Conservation (phyloP, 2,113 vertebrate genomes). For the Plecturocebus donacophilus region DNA sequence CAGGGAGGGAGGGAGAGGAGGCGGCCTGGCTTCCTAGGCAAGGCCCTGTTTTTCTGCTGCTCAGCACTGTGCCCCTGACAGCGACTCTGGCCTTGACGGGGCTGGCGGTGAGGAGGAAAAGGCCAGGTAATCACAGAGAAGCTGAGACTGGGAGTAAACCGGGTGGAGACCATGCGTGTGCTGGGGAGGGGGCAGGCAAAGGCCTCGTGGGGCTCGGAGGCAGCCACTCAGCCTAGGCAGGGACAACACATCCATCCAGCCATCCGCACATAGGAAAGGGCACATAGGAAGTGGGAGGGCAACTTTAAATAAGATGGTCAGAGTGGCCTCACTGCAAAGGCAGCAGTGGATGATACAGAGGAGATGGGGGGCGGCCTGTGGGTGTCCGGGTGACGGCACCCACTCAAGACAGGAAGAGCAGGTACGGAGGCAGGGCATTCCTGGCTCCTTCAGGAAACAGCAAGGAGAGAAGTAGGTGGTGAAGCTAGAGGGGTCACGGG, state of each 20-base stretch:
- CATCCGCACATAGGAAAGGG: not conserved
- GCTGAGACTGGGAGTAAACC: rapidly evolving
- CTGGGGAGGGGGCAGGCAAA: not conserved
- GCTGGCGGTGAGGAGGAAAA: not conserved
- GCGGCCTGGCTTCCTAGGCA: rapidly evolving
- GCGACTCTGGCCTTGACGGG: not conserved
- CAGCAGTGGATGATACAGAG: not conserved
- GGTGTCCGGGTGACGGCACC: not conserved
- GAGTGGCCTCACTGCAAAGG: not conserved
- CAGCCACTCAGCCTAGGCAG: not conserved
- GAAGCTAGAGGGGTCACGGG: not conserved
- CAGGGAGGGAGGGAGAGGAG: not conserved
- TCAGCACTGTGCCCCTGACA: not conserved
- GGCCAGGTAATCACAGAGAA: not conserved
- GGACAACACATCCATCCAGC: not conserved
- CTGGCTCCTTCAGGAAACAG: not conserved
- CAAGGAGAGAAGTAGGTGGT: not conserved
- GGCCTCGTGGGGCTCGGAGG: not conserved
- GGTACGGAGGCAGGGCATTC: not conserved
- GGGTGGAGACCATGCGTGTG: not conserved
- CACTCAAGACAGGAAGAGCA: not conserved
- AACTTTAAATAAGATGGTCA: not conserved
- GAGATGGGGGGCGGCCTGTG: not conserved
- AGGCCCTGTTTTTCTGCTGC: not conserved
- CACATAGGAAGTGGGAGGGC: rapidly evolving